Evolutionary conservation across 2,888 invertebrate genomes (phyloP).

Genomic region (Pocota personata): DNA sequence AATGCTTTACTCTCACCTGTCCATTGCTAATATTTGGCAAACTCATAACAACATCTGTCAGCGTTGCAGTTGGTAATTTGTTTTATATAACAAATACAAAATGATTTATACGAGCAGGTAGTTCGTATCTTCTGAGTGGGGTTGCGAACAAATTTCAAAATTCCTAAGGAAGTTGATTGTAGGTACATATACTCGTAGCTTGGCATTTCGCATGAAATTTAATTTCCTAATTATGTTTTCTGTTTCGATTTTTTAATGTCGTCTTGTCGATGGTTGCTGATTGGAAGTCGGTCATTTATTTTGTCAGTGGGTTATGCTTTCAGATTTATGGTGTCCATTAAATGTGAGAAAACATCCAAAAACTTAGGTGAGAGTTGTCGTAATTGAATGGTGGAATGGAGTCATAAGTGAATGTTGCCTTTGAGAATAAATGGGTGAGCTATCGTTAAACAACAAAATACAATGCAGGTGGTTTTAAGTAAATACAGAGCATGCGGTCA

Average conservation of each 20-base stretch:
- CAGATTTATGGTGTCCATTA: not conserved
- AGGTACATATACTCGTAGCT: not conserved
- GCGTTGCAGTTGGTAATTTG: not conserved
- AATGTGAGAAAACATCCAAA: not conserved
- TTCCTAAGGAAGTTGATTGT: not conserved
- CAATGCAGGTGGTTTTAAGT: not conserved
- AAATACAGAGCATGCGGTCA: not conserved
- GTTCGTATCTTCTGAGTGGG: not conserved
- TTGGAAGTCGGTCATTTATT: not conserved
- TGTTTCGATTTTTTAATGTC: no score
- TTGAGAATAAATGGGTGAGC: not conserved
- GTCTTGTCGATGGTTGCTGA: not conserved
- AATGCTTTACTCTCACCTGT: not conserved
- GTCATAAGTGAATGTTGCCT: slow-evolving; percentile 14
- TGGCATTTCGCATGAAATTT: not conserved
- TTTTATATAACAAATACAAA: not conserved
- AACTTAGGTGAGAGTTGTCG: not conserved
- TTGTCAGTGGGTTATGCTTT: not conserved
- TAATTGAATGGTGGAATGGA: not conserved
- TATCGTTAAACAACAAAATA: not conserved
- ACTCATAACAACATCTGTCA: slow-evolving; percentile 8
- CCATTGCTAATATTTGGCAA: slow-evolving; percentile 1
- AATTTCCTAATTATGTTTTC: slow-evolving; percentile 34
- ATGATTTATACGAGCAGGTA: no score
- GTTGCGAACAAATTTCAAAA: not conserved